These are phyloP conservation scores for Drosophila aff. DNA, from an alignment of 1,140 invertebrate species.

Conservation along the genomic window DNA sequence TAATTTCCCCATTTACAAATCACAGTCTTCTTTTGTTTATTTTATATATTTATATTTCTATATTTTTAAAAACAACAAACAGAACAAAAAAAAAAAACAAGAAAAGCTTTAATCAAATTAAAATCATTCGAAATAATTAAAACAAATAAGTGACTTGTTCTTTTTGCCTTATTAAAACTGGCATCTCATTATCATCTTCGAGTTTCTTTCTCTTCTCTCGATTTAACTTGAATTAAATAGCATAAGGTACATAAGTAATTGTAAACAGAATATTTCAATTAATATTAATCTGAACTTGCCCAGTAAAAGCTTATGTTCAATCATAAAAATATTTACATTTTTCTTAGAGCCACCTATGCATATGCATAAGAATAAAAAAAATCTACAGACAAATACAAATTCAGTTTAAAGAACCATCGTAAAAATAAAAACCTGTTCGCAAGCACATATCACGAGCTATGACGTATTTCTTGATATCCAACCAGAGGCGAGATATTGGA, in stretches of 20 bases:
- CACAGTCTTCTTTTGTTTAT: too few relatives aligned
- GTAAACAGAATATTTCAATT: not conserved
- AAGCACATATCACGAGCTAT: not conserved
- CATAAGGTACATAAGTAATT: not conserved
- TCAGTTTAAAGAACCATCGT: conserved; percentile 8
- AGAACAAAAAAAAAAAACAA: not conserved
- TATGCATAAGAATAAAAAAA: not conserved
- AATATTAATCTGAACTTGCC: not conserved
- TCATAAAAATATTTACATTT: not conserved
- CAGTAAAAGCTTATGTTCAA: not conserved
- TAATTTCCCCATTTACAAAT: too few relatives aligned
- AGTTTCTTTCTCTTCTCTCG: not conserved
- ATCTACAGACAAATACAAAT: not conserved
- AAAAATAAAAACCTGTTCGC: conserved; percentile 25
- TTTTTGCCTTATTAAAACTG: not conserved
- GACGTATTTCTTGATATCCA: conserved; percentile 10
- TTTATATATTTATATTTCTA: not conserved
- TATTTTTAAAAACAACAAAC: not conserved
- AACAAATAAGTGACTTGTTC: conserved; percentile 10
- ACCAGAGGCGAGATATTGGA: not conserved
- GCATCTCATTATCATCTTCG: not conserved
- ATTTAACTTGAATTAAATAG: not conserved
- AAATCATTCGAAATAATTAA: not conserved
- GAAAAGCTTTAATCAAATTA: not conserved
- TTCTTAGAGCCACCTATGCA: not conserved